A percentile compares a stretch with the other conserved stretches of the same genome.
Evolutionary conservation across 2,888 invertebrate species (phyloP).

Genomic region (Bruchidius siliquastri): DNA sequence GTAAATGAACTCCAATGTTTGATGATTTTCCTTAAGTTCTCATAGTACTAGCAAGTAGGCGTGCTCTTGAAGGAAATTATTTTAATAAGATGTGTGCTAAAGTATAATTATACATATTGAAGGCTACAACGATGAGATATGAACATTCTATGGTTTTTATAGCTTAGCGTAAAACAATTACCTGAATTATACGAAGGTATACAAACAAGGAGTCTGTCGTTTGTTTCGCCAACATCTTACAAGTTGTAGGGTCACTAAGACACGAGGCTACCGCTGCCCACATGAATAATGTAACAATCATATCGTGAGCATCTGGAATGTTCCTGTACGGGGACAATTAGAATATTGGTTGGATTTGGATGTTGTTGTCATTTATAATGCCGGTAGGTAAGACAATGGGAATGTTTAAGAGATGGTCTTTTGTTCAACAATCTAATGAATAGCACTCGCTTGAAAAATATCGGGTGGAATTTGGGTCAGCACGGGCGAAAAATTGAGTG

Average conservation of each 20-base stretch:
- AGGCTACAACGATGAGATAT: too few relatives aligned
- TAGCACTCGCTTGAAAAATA: background rate
- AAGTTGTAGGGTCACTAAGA: background rate
- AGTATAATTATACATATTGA: too few relatives aligned
- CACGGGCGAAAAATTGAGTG: too few relatives aligned
- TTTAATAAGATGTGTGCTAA: too few relatives aligned
- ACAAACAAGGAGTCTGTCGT: background rate
- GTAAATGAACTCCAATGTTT: too few relatives aligned
- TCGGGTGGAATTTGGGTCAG: background rate
- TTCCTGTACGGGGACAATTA: background rate
- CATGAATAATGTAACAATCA: background rate
- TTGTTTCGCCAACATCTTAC: background rate
- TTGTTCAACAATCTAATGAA: background rate
- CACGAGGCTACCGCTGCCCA: background rate
- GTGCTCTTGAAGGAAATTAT: too few relatives aligned
- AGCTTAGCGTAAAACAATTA: too few relatives aligned
- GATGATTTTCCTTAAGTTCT: too few relatives aligned
- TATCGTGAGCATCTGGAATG: background rate
- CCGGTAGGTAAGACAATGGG: background rate
- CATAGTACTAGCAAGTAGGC: too few relatives aligned
- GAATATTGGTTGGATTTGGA: background rate
- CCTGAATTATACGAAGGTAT: too few relatives aligned
- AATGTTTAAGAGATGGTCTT: background rate
- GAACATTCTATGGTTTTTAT: too few relatives aligned
- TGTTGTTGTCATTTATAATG: background rate